These are phyloP conservation scores for Erebia aethiops DNA, from an alignment of 2,888 invertebrate species.

Conservation along the genomic window DNA sequence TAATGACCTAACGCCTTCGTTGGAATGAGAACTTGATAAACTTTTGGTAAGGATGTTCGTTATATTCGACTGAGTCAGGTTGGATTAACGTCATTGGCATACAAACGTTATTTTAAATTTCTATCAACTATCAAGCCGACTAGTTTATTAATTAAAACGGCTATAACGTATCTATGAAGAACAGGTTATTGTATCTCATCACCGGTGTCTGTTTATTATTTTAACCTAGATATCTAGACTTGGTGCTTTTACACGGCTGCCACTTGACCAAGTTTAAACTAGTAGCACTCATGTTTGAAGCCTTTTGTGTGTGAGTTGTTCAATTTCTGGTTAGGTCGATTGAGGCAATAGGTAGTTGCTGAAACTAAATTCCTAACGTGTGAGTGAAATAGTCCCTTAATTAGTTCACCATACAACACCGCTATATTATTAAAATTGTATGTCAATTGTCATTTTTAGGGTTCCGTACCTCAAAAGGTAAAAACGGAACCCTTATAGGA, in stretches of 20 bases:
- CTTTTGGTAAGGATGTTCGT: constrained; percentile 37
- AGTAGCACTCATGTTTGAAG: constrained; percentile 11
- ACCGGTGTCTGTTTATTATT: background rate
- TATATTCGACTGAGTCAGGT: constrained; percentile 28
- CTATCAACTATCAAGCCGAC: background rate
- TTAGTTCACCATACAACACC: no score
- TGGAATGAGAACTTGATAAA: constrained; percentile 45
- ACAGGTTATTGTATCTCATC: background rate
- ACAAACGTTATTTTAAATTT: background rate
- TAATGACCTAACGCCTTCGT: constrained; percentile 65
- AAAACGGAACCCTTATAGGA: no score
- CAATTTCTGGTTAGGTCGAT: background rate
- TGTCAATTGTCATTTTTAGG: background rate
- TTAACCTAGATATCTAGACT: constrained; percentile 17
- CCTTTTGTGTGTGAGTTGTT: background rate
- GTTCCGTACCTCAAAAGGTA: no score
- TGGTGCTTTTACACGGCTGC: constrained; percentile 3
- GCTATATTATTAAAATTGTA: background rate
- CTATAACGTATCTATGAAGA: background rate
- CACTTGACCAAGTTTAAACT: constrained; percentile 7
- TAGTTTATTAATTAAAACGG: background rate
- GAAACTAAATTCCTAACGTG: no score
- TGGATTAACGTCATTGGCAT: constrained; percentile 13
- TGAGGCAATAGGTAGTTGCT: background rate
- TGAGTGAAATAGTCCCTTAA: no score